A percentile compares a stretch with the other conserved stretches of the same genome.
These are phyloP conservation scores for Hedychridium roseum DNA, from an alignment of 2,888 invertebrate genomes.

Conservation along the genomic window DNA sequence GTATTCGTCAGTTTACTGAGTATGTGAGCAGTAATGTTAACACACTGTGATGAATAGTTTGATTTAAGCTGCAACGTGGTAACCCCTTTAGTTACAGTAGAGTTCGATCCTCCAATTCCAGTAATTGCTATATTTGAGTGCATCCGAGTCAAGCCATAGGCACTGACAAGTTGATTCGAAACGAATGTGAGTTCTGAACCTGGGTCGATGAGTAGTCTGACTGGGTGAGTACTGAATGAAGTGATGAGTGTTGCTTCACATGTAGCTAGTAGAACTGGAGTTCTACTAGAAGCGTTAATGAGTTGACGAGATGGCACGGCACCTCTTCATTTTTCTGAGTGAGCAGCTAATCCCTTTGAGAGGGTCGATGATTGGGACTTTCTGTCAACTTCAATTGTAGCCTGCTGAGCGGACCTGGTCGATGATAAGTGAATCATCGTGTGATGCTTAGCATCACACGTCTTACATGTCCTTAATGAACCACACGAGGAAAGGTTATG, in stretches of 20 bases:
- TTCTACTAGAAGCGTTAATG: background rate
- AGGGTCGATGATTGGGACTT: background rate
- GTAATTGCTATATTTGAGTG: slow-evolving; percentile 13
- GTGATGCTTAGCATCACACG: slow-evolving; percentile 5
- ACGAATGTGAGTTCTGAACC: slow-evolving; percentile 22
- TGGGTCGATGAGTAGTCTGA: slow-evolving; percentile 18
- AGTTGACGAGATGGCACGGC: background rate
- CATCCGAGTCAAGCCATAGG: slow-evolving; percentile 1
- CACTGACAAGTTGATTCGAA: slow-evolving; percentile 5
- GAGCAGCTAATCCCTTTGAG: background rate
- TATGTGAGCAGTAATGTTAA: slow-evolving; percentile 10
- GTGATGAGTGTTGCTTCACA: background rate
- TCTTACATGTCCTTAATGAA: background rate
- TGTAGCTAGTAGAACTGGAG: background rate
- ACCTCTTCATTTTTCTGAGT: background rate
- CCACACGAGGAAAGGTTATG: slow-evolving; percentile 2
- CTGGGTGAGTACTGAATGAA: background rate
- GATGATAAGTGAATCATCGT: slow-evolving; percentile 9
- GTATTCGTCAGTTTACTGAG: slow-evolving; percentile 10
- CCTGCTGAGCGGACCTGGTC: background rate
- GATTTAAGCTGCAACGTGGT: slow-evolving; percentile 4
- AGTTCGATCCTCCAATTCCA: slow-evolving; percentile 14
- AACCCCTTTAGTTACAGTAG: slow-evolving; percentile 11
- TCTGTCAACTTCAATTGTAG: background rate
- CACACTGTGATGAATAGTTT: background rate